Conservation (phyloP, 2,113 vertebrate species). For the Synodontis membranacea region DNA sequence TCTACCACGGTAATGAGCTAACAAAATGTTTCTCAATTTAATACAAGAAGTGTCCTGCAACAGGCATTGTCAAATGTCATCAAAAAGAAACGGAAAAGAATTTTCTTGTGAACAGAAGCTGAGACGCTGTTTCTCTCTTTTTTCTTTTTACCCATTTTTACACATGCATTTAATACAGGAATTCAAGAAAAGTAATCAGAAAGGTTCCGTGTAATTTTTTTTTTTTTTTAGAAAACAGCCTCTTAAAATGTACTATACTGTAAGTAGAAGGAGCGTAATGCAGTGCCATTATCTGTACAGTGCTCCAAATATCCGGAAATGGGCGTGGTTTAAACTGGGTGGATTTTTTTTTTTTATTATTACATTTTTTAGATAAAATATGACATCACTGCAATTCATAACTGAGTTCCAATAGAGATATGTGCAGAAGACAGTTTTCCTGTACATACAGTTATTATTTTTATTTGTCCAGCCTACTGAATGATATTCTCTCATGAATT, state of each 20-base stretch:
- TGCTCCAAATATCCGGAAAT: background rate
- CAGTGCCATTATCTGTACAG: background rate
- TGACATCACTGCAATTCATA: background rate
- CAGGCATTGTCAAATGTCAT: background rate
- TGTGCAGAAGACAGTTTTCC: background rate
- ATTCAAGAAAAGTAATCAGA: background rate
- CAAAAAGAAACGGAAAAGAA: background rate
- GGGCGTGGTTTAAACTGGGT: background rate
- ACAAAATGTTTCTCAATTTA: constrained; percentile 3
- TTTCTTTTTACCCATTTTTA: background rate
- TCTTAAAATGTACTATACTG: background rate
- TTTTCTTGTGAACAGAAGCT: background rate
- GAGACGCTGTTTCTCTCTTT: background rate
- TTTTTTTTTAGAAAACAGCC: background rate
- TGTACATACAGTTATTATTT: background rate
- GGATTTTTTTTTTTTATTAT: background rate
- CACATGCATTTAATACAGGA: background rate
- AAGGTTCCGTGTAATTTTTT: background rate
- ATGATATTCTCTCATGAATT: background rate
- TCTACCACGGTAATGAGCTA: background rate
- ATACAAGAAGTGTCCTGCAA: background rate
- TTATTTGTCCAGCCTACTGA: background rate
- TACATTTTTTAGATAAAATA: background rate
- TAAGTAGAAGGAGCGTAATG: background rate
- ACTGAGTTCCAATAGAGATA: background rate